Evolutionary conservation across 2,797 vertebrate species (phyloP), one percentile per base, ranked within the genome.

Genomic region (Ciconia nigra): DNA sequence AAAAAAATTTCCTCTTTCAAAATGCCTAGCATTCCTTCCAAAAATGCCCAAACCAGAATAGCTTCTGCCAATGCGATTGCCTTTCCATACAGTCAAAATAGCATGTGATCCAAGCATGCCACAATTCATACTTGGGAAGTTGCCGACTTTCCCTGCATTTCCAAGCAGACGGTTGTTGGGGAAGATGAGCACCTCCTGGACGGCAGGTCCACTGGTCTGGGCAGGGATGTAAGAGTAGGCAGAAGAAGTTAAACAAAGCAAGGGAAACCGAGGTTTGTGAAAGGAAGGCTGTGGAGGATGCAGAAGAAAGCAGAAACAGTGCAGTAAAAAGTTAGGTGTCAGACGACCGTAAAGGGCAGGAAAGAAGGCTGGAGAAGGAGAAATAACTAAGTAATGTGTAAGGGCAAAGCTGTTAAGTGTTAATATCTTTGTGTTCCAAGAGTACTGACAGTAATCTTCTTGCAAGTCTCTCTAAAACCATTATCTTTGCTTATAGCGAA

Each of bases 371-470:
- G 63, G 41, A 61, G 52, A 74, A 78, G 44, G 20, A 91, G 57
- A 85, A 86, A 91, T 72, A 71, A 39, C 19, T 62, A 55, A 87
- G 62, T 66, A 80, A 46, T 6, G 10, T 52, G 26, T 61, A 59
- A 91, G 71, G 57, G 35, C 31, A 76, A 87, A 86, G 29, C 44
- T 44, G 49, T 71, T 35, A 88, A 83, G 72, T 61, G 72, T 72
- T 91, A 74, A 51, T 93, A 81, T 67, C 41, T 22, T n/a, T 49
- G 74, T 93, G 84, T 71, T 96, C 89, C 49, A 47, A 18, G 72
- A 80, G 72, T 81, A 94, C 54, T 86, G 91, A 90, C 69, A 77
- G 66, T 74, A 90, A 86, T 87, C 41, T 88, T 83, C 85, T 47
- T 78, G 26, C 62, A 93, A 88, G 49, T 81, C 61, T 87, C 65